Evolutionary conservation across 2,113 vertebrate species (phyloP).

Genomic region (Gracilinanus agilis): DNA sequence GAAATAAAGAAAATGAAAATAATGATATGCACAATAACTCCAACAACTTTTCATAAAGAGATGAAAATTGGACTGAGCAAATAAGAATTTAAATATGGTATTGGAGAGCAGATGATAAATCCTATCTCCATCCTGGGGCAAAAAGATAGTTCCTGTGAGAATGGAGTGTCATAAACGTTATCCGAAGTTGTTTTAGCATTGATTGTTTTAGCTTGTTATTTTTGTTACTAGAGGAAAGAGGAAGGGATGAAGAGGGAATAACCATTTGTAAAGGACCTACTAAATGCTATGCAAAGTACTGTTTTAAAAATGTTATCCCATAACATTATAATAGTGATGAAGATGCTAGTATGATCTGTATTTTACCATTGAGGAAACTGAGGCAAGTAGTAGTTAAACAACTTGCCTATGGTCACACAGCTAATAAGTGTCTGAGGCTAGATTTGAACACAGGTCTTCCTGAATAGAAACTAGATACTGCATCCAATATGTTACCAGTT

Average conservation of each 20-base stretch:
- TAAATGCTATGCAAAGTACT: neutral
- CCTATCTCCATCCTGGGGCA: neutral
- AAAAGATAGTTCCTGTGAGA: neutral
- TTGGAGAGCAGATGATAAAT: neutral
- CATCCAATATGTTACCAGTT: neutral
- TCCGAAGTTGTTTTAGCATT: neutral
- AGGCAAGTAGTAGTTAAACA: too few relatives aligned
- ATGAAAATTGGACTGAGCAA: neutral
- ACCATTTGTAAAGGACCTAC: neutral
- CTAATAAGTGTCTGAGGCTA: neutral
- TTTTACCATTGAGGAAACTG: neutral
- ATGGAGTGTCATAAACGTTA: neutral
- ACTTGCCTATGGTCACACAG: neutral
- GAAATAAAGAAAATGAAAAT: neutral
- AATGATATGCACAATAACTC: neutral
- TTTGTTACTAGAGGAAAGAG: neutral
- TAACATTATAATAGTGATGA: too few relatives aligned
- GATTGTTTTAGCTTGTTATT: neutral
- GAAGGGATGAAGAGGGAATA: neutral
- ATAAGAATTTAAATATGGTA: neutral
- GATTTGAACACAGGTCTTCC: neutral
- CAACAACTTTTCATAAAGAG: neutral
- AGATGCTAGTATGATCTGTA: neutral
- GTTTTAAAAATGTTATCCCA: neutral
- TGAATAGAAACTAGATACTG: neutral